phyloP scores from a whole-genome alignment of 2,888 invertebrate species.

The Eueremaeus valkanovi region DNA sequence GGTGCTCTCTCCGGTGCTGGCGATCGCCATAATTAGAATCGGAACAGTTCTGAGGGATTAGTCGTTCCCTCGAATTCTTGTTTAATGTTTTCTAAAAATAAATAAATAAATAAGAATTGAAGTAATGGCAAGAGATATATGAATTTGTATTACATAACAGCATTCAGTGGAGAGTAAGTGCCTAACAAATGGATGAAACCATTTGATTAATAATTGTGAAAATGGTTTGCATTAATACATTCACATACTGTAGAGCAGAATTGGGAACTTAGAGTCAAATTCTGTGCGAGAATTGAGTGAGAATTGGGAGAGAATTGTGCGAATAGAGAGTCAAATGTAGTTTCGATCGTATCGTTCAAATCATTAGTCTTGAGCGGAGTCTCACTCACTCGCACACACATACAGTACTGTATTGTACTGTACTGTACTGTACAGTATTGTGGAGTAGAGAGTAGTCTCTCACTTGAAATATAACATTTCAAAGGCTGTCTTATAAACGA shows the following conservation, averaged over 20 bases:
- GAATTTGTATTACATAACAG: background rate
- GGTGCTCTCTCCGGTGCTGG: background rate
- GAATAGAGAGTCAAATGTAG: background rate
- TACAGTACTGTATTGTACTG: no score
- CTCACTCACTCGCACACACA: no score
- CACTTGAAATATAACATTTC: conserved; percentile 13
- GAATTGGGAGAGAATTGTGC: background rate
- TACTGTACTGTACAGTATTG: no score
- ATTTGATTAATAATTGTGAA: background rate
- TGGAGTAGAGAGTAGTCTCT: no score
- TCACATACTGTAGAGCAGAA: background rate
- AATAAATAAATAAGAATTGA: background rate
- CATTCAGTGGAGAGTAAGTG: background rate
- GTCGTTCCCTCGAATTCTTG: background rate
- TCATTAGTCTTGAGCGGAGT: background rate
- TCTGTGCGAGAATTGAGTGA: background rate
- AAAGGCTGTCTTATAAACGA: background rate
- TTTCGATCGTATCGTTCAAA: background rate
- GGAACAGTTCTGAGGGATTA: background rate
- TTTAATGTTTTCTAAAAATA: conserved; percentile 3
- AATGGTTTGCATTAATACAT: background rate
- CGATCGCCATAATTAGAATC: background rate
- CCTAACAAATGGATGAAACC: background rate
- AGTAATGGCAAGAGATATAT: background rate
- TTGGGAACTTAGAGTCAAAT: no score